Evolutionary conservation across 30 jellyfish, hydroid and myxozoan genomes (phyloP), one percentile per base, ranked within the genome.

Genomic region (Sanderia malayensis): DNA sequence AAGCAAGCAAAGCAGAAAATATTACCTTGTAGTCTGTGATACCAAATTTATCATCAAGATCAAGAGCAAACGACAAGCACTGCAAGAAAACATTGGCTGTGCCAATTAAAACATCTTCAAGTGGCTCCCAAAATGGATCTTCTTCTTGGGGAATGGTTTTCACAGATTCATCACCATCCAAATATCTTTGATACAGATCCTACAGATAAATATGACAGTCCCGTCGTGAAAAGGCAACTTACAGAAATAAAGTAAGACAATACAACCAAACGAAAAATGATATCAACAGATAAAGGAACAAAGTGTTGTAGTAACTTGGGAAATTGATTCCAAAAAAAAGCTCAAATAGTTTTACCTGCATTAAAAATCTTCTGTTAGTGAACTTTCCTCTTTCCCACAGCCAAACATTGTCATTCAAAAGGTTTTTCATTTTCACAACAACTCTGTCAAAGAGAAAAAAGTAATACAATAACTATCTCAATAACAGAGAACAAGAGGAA

Each of bases 61-160:
- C 98, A 21, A 92, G 80, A 0, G 94, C 96, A 47, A 77, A 92
- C 0, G 98, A 84, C 58, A 92, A 74, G 79, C 98, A 84, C 44
- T 92, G 98, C 55, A 92, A 70, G 71, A 92, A 92, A 17, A 92
- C 96, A 46, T 92, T 92, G 4, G 96, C 98, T 4, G 98, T 92
- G 19, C 98, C 98, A 57, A 92, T 84, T 37, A 92, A 71, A 10
- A 92, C 98, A 59, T 84, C 96, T 47, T 92, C 98, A 0, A 96
- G 95, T 0, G 98, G 98, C 49, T 92, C 98, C 95, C 95, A 92
- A 62, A 92, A 92, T 0, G 98, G 98, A 73, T 92, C 98, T 60
- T 92, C 95, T 21, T 92, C 98, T 31, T 83, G 78, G 46, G 91
- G 92, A 17, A 84, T 79, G 37, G 52, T 67, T 34, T 85, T 83